Conservation (phyloP, 2,113 vertebrate genomes). For the Dendropsophus ebraccatus region DNA sequence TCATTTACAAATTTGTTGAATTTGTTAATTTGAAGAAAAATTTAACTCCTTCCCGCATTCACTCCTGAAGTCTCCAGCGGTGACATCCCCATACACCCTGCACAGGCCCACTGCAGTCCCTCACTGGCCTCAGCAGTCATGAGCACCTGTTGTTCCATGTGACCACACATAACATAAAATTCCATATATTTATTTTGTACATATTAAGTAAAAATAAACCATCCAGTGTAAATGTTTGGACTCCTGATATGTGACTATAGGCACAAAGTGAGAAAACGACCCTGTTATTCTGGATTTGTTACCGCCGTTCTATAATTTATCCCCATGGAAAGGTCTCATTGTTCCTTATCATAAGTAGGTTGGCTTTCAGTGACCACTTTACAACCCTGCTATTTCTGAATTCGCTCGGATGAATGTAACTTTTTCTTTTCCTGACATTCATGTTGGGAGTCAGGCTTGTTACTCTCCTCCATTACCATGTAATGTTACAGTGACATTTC, state of each 20-base stretch:
- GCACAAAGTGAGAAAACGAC: neutral
- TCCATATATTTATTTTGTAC: no score
- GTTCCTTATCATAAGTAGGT: neutral
- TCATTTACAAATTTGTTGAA: no score
- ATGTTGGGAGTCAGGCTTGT: conserved; percentile 20
- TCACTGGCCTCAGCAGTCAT: no score
- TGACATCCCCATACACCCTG: no score
- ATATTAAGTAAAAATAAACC: no score
- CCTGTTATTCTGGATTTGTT: neutral
- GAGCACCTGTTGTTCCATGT: no score
- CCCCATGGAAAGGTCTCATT: neutral
- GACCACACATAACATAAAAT: no score
- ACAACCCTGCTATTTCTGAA: neutral
- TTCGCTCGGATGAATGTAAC: conserved; percentile 12
- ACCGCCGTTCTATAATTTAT: neutral
- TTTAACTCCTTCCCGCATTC: no score
- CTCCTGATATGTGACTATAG: neutral
- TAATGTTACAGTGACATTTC: conserved; percentile 14
- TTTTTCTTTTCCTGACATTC: neutral
- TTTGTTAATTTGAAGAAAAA: no score
- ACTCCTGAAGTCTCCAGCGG: no score
- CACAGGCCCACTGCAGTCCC: no score
- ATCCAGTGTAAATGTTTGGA: no score
- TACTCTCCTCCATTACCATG: conserved; percentile 13
- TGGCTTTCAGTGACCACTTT: neutral